Evolutionary conservation across 1,140 invertebrate genomes (phyloP).

Genomic region (Drosophila pandora): DNA sequence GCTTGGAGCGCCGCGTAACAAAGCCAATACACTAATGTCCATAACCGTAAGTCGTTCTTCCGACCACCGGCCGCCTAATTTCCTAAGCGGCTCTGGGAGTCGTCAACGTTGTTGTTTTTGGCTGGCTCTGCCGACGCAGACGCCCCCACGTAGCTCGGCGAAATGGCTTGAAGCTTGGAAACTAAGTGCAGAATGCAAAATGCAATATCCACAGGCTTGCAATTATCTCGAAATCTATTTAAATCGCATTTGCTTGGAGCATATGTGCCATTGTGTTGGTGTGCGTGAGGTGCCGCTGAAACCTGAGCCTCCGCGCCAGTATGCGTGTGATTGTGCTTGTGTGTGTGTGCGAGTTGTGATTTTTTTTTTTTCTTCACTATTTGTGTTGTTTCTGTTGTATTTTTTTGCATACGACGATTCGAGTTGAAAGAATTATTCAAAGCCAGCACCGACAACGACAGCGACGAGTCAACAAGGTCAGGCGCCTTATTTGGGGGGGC

Average conservation of each 20-base stretch:
- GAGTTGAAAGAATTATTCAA: conserved; percentile 77
- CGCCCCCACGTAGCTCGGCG: conserved; percentile 70
- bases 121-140: conserved; percentile 23
- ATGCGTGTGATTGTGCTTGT: conserved; percentile 20
- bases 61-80: neutral
- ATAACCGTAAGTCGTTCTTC: conserved; percentile 73
- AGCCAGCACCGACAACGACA: conserved; percentile 41
- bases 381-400: conserved; percentile 23
- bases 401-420: conserved; percentile 72
- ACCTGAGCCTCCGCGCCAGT: conserved; percentile 66
- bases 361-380: conserved; percentile 41
- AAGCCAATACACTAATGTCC: conserved; percentile 76
- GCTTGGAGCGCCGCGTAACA: conserved; percentile 58
- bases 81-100: neutral
- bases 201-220: conserved; percentile 36
- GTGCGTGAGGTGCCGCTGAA: conserved; percentile 55
- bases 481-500: conserved; percentile 62
- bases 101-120: conserved; percentile 20
- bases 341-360: conserved; percentile 32
- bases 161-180: conserved; percentile 32
- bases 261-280: conserved; percentile 5
- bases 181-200: conserved; percentile 35
- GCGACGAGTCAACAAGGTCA: conserved; percentile 70
- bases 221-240: conserved; percentile 50
- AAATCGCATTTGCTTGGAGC: conserved; percentile 27